These are phyloP conservation scores for Cherax destructor DNA, from an alignment of 1,140 invertebrate genomes.

Conservation along the genomic window DNA sequence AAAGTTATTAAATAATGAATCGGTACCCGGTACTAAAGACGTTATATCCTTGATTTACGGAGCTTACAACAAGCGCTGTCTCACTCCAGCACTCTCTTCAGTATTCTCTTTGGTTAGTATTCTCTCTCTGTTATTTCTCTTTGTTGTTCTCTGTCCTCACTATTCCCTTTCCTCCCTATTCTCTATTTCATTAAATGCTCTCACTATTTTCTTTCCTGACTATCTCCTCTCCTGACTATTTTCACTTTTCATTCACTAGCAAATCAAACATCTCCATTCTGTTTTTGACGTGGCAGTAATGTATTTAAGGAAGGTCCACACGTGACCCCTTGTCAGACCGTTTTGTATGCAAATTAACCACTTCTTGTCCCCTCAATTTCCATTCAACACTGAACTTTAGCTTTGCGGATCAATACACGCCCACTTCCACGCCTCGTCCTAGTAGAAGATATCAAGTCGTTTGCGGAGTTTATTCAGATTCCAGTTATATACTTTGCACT, in stretches of 20 bases:
- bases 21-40: too few species aligned
- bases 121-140: too few species aligned
- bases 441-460: too few species aligned
- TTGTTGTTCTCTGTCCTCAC: neutral
- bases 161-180: neutral
- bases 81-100: too few species aligned
- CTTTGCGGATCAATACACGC: slow-evolving; percentile 2
- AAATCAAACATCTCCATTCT: neutral
- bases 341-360: slow-evolving; percentile 54
- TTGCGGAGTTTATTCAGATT: too few species aligned
- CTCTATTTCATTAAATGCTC: neutral
- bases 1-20: too few species aligned
- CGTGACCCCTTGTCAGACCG: slow-evolving; percentile 21
- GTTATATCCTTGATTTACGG: too few species aligned
- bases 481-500: too few species aligned
- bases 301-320: slow-evolving; percentile 37
- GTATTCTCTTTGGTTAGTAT: too few species aligned
- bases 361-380: slow-evolving; percentile 35
- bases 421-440: too few species aligned
- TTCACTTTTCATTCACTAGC: neutral
- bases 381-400: slow-evolving; percentile 16
- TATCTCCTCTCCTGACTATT: neutral
- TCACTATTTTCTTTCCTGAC: neutral
- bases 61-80: too few species aligned
- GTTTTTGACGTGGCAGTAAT: slow-evolving; percentile 33